Percentiles rank a stretch among this genome's conserved stretches.
phyloP scores from a whole-genome alignment of 2,113 vertebrate species.

The Leucopsar rothschildi region DNA sequence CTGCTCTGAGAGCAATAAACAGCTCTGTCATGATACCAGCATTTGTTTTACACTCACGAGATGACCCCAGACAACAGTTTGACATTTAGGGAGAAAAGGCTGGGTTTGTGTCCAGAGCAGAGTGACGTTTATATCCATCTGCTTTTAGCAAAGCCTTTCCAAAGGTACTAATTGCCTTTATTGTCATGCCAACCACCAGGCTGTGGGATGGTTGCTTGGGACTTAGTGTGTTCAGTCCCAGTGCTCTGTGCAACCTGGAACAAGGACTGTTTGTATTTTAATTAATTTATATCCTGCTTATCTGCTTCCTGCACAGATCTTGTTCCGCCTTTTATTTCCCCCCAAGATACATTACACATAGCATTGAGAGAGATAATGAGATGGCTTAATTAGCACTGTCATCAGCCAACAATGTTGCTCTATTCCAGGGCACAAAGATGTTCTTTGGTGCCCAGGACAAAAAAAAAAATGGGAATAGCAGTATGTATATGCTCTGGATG shows the following conservation, averaged over 20 bases:
- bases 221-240: background rate
- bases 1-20: background rate
- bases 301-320: constrained; percentile 38
- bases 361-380: background rate
- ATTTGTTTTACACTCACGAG: background rate
- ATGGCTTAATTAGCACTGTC: constrained; percentile 12
- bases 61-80: background rate
- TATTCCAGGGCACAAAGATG: background rate
- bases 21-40: background rate
- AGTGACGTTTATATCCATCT: constrained; percentile 5
- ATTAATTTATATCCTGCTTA: constrained; percentile 46
- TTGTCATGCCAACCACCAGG: constrained; percentile 17
- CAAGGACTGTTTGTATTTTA: constrained; percentile 5
- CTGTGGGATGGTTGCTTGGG: background rate
- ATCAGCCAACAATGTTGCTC: background rate
- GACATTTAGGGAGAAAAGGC: constrained; percentile 35
- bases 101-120: background rate
- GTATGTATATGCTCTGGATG: background rate
- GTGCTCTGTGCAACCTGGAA: background rate
- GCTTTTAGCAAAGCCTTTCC: background rate
- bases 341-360: background rate
- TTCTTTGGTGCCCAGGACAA: background rate
- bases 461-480: background rate
- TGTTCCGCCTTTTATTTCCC: background rate
- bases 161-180: constrained; percentile 33